Evolutionary conservation across 2,888 invertebrate species (phyloP), one percentile per base, ranked within the genome.

Genomic region (Xestobium rufovillosum): DNA sequence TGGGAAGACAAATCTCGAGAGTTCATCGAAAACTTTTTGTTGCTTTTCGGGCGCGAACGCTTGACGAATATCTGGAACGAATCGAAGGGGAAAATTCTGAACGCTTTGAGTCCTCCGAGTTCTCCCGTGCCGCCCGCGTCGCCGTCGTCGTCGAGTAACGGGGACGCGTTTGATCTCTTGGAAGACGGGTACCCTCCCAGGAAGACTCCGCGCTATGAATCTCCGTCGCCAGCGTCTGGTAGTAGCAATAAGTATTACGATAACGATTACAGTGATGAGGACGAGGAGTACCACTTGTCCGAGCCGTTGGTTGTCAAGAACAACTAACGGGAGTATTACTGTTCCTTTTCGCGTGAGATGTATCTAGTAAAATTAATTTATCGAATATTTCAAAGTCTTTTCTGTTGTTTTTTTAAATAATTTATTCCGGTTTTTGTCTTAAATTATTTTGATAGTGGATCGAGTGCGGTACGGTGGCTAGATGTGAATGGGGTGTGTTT

Each of bases 1-100:
- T 98, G 98, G 97, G 96, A 96, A 68, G 95, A 95, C 63, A 94
- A 91, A 63, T 95, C 95, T 0, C 80, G 96, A 45, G 97, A 97
- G 62, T 85, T 97, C 61, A 95, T 98, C 52, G 89, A 91, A 61
- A 88, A 90, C 49, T 98, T 98, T 67, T 74, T 98, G 26, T 75
- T 95, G 44, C 72, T 97, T 47, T 98, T 98, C 69, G 94, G 95
- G 12, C 77, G 85, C 34, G 90, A 90, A 63, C 69, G 85, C 51
- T 63, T 88, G 68, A 83, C 88, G 44, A 85, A 79, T 61, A 88
- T 94, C 56, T 91, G 92, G 88, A 85, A 87, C 63, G 91, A 92
- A 68, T 83, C 89, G 29, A 90, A 90, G 65, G 89, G 86, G 6
- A 78, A 86, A 49, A 74, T 94, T 43, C 82, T 89, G 73, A 88